Evolutionary conservation across 35 echinoderm and acorn worm species (phyloP), one percentile per base, ranked within the genome.

Genomic region (Apostichopus californicus): DNA sequence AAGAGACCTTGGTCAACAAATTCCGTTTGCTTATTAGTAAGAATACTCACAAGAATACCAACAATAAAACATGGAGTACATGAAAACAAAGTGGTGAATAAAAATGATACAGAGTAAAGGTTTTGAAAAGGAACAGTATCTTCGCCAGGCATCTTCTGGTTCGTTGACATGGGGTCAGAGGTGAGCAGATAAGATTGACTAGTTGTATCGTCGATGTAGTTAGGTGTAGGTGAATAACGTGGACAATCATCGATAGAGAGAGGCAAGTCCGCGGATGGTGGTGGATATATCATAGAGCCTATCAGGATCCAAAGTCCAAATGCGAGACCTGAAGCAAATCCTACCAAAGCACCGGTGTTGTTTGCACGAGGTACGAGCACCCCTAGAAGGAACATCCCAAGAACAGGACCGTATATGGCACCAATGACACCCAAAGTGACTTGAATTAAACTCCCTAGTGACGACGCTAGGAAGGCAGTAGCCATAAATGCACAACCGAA

Each of bases 341-440:
- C 78, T 13, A 20, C 78, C 0, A 80, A 28, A 22, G 78, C 78
- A 12, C 78, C 78, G 11, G 22, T 80, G 23, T 13, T 54, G 78
- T 80, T 80, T 12, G 23, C 78, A 18, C 78, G 22, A 7, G 78
- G 78, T 80, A 80, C 78, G 21, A 80, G 52, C 21, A 80, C 52
- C 22, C 78, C 78, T 24, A 80, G 21, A 12, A 80, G 10, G 15
- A 80, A 80, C 11, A 80, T 80, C 12, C 78, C 78, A 54, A 54
- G 52, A 12, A 80, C 21, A 12, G 78, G 23, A 9, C 78, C 78
- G 22, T 28, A 54, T 12, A 80, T 13, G 52, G 78, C 78, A 10
- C 22, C 78, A 22, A 80, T 80, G 23, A 24, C 22, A 24, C 52
- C 11, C 13, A 24, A 12, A 14, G 9, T 80, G 22, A 80, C 78